Evolutionary conservation across 2,888 invertebrate species (phyloP).

Genomic region (Orchesellides sinensis): DNA sequence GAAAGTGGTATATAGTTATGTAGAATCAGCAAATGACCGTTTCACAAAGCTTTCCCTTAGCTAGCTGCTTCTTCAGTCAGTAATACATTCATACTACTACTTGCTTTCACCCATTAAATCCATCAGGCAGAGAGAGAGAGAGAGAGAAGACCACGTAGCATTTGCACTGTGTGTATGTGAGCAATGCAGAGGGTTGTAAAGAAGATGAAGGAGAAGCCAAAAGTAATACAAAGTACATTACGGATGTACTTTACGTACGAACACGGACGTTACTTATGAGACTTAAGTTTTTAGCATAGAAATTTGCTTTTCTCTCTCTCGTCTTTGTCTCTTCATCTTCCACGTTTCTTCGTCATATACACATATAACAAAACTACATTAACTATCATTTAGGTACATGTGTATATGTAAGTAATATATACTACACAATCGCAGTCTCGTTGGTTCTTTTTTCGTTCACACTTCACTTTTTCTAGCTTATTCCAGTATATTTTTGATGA

Average conservation of each 20-base stretch:
- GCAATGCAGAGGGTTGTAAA: conserved; percentile 53
- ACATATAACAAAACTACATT: background rate
- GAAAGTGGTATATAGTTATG: background rate
- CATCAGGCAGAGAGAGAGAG: conserved; percentile 45
- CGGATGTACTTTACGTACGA: conserved; percentile 57
- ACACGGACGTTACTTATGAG: conserved; percentile 52
- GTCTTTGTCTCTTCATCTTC: background rate
- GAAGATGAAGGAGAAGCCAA: conserved; percentile 64
- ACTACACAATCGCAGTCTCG: conserved; percentile 34
- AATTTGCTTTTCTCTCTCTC: conserved; percentile 50
- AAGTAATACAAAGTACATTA: conserved; percentile 67
- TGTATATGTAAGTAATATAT: background rate
- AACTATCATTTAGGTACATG: background rate
- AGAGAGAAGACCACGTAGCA: conserved; percentile 22
- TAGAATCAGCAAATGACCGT: conserved; percentile 63
- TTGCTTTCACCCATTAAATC: conserved; percentile 65
- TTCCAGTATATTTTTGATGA: too few relatives aligned
- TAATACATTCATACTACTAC: conserved; percentile 39
- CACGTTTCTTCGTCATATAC: conserved; percentile 5
- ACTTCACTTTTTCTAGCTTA: conserved; percentile 18
- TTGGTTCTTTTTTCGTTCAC: conserved; percentile 51
- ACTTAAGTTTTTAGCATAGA: conserved; percentile 62
- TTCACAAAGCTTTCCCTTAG: conserved; percentile 17
- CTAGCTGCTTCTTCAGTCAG: conserved; percentile 10
- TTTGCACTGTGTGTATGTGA: background rate